Evolutionary conservation across 2,113 vertebrate species (phyloP).

Genomic region (Aegithalos caudatus): DNA sequence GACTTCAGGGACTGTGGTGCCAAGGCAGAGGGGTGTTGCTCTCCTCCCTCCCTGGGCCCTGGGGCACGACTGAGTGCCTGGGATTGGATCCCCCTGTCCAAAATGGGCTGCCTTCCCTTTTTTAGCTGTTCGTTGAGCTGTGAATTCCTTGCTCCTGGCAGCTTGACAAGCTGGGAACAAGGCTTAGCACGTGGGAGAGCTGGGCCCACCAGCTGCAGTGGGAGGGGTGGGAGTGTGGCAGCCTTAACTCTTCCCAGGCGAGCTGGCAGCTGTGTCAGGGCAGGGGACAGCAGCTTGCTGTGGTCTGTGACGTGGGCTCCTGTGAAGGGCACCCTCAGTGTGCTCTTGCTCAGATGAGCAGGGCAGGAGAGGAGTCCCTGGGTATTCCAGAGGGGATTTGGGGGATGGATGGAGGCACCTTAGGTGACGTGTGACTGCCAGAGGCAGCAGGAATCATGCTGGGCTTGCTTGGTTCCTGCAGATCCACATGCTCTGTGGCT

Average conservation of each 20-base stretch:
- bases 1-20: neutral
- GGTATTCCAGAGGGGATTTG: neutral
- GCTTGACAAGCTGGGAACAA: constrained; percentile 81
- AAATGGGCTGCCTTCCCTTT: constrained; percentile 93
- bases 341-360: neutral
- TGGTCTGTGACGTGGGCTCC: neutral
- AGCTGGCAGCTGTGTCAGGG: neutral
- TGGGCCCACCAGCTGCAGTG: constrained; percentile 48
- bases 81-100: constrained; percentile 84
- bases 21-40: constrained; percentile 44
- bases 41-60: constrained; percentile 8
- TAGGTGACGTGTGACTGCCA: neutral
- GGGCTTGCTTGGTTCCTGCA: neutral
- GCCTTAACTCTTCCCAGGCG: constrained; percentile 29
- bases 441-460: neutral
- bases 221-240: constrained; percentile 52
- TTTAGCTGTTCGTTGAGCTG: constrained; percentile 87
- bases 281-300: neutral
- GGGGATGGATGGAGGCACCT: neutral
- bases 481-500: neutral
- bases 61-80: constrained; percentile 72
- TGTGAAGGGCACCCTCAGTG: neutral
- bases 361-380: neutral
- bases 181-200: constrained; percentile 83
- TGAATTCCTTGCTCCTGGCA: constrained; percentile 85